Base-by-base conservation (phyloP, 2,797 vertebrate genomes). In the Ciconia nigra region DNA sequence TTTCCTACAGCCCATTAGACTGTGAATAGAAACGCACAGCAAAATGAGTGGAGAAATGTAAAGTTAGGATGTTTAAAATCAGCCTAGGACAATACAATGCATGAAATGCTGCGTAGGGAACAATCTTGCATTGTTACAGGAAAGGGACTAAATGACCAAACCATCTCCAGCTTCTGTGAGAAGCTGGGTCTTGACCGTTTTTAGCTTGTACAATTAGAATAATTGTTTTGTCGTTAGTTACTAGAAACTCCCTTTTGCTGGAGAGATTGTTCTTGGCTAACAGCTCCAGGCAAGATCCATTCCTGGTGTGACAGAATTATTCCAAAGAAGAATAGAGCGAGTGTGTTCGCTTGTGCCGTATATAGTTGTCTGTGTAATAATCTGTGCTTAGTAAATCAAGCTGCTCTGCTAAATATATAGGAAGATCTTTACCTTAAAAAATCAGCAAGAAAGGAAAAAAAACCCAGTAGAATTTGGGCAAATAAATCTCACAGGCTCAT, bases 201-300 rank as follows among this genome's bases (percentile, higher is more conserved):
- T 79, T 24, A 93, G 52, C 21, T 71, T 67, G 28, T 71, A 71
- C 47, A 77, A 31, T 70, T 87, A 46, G 25, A 87, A 59, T 84
- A 83, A 76, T 31, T 90, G 33, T 81, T 91, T 88, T 62, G 29
- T 46, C 66, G 25, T 52, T 63, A 87, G 59, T 72, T 78, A 86
- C 47, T 37, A 92, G 67, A 89, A 90, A 93, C 31, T 81, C 31
- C 28, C 41, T 94, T 90, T 94, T 87, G 29, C 63, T 94, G 80
- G 94, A 89, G 51, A 39, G 14, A 31, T 83, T 74, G 12, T 35
- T 84, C 70, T 89, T 79, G 46, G 37, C 63, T 74, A 83, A 87
- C 28, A 49, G n/a, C 26, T 86, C 25, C 61, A 33, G 33, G 52
- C 10, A 66, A 70, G n/a, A 67, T 41, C 37, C 10, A 24, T 7